A percentile compares a stretch with the other conserved stretches of the same genome.
Evolutionary conservation across 2,113 vertebrate genomes (phyloP).

Genomic region (Neoarius graeffei): DNA sequence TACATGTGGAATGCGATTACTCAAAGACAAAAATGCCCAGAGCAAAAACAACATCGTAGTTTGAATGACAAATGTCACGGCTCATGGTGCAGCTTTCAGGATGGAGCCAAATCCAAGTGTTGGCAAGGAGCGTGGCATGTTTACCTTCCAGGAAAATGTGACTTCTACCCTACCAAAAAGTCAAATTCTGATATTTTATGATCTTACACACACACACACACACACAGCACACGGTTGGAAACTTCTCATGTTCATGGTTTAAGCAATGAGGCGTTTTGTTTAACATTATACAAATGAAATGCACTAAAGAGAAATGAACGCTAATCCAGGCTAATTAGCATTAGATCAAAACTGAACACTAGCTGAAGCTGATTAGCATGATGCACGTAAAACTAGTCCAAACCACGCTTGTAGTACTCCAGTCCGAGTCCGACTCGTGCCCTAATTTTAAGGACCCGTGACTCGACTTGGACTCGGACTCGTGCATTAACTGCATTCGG

Average conservation of each 20-base stretch:
- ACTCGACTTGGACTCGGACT: too few relatives aligned
- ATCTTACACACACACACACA: not conserved
- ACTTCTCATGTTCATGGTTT: not conserved
- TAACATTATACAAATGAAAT: not conserved
- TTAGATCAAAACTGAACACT: not conserved
- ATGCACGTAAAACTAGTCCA: not conserved
- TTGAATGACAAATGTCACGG: not conserved
- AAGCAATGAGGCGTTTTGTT: not conserved
- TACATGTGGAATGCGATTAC: conserved; percentile 13
- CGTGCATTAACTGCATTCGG: too few relatives aligned
- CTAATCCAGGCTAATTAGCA: not conserved
- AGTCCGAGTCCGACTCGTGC: too few relatives aligned
- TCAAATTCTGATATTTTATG: not conserved
- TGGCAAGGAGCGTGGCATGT: not conserved
- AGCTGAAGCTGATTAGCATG: not conserved
- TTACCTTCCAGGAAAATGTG: conserved; percentile 9
- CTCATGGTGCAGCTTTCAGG: not conserved
- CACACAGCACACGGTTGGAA: not conserved
- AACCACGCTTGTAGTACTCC: not conserved
- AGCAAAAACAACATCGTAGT: not conserved
- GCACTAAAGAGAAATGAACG: not conserved
- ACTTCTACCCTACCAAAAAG: not conserved
- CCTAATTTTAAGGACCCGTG: too few relatives aligned
- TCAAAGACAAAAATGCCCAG: not conserved
- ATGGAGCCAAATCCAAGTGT: not conserved